Evolutionary conservation across 2,888 invertebrate species (phyloP), one percentile per base, ranked within the genome.

Genomic region (Dendrolimus pini): DNA sequence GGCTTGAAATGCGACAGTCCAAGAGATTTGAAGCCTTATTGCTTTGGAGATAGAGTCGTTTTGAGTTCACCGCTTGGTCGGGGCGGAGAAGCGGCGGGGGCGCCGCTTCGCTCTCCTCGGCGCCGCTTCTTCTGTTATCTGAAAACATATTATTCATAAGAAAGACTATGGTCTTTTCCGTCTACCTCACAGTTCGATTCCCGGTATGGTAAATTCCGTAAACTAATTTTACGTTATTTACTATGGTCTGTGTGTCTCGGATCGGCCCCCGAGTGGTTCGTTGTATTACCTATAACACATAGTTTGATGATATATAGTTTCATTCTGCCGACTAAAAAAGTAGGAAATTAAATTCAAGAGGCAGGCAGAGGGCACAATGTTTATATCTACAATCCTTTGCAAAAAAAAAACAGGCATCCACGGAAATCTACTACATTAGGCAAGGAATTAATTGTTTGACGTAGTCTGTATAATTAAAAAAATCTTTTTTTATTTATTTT

Each of bases 101-200:
- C 76, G 72, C 3, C 79, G 72, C 57, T 77, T 80, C 1, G 71
- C 66, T 54, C 75, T 79, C 1, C 73, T 70, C 0, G 70, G 64
- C 0, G 67, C 65, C 0, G 74, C 66, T 47, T 80, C 80, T 60
- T 80, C 80, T 7, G 78, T 74, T 56, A 80, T 68, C 83, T 84
- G 72, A n/a, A 75, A 72, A 52, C 14, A 13, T 56, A 41, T 41
- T 41, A 9, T 1, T n/a, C 47, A 14, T 41, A 14, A 41, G 42
- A 53, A 9, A 9, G 41, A 55, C 10, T 52, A 1, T 18, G 2
- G 18, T 18, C 2, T 18, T 18, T 18, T 2, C 18, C 18, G 18
- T 18, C 18, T 18, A 18, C 18, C 18, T 18, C 18, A 18, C 18
- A 18, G 18, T 18, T 18, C 18, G 18, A 3, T 53, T 1, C 41